Evolutionary conservation across 92 coral and sea anemone genomes (phyloP).

Genomic region (Palythoa grandis): DNA sequence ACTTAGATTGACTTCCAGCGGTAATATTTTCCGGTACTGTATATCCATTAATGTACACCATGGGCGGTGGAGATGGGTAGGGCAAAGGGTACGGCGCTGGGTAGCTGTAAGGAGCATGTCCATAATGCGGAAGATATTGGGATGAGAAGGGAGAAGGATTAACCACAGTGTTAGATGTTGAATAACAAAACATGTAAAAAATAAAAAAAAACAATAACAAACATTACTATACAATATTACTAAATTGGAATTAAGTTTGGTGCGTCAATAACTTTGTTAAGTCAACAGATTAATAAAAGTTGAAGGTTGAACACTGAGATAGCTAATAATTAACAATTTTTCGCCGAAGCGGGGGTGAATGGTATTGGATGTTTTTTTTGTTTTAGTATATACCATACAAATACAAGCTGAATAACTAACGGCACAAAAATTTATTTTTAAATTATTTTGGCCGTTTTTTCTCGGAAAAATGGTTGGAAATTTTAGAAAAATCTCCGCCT

Average conservation of each 20-base stretch:
- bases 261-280: background rate
- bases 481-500: too few species aligned
- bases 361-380: too few species aligned
- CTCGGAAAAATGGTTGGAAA: too few species aligned
- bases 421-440: too few species aligned
- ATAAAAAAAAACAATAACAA: background rate
- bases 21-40: constrained; percentile 14
- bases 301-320: too few species aligned
- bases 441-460: too few species aligned
- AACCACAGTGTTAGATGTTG: background rate
- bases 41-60: background rate
- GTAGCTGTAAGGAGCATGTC: background rate
- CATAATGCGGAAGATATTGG: background rate
- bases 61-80: background rate
- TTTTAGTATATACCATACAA: too few species aligned
- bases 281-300: background rate
- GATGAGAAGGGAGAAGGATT: background rate
- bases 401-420: too few species aligned
- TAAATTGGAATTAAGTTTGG: background rate
- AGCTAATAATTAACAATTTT: too few species aligned
- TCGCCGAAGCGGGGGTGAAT: too few species aligned
- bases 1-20: background rate
- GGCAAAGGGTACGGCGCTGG: constrained; percentile 15
- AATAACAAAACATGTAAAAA: background rate
- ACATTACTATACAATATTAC: background rate